Conservation (phyloP, 1,140 invertebrate species). For the Eriocheir sinensis region DNA sequence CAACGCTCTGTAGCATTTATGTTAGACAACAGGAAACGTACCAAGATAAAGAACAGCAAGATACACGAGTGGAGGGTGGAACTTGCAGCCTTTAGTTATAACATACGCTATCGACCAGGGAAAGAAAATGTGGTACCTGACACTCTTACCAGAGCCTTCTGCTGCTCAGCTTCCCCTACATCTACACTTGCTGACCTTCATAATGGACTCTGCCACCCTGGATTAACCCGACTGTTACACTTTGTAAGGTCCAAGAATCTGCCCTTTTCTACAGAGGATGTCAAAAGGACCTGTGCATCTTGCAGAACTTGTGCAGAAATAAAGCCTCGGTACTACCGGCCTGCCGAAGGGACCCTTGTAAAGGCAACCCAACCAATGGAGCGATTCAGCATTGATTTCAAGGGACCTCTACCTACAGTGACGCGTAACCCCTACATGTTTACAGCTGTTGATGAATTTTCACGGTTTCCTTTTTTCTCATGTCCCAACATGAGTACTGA, state of each 20-base stretch:
- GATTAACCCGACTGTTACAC: conserved; percentile 43
- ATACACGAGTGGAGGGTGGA: conserved; percentile 41
- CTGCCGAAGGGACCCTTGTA: conserved; percentile 46
- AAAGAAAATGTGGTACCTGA: too few relatives aligned
- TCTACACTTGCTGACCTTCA: too few relatives aligned
- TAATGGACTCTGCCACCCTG: too few relatives aligned
- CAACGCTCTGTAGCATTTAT: conserved; percentile 56
- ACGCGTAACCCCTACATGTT: conserved; percentile 34
- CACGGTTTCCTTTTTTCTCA: conserved; percentile 55
- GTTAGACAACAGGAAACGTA: conserved; percentile 48
- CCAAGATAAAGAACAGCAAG: conserved; percentile 59
- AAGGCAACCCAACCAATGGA: conserved; percentile 60
- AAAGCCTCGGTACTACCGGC: conserved; percentile 51
- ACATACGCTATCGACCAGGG: not conserved
- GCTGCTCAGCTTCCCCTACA: not conserved
- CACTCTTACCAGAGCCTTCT: not conserved
- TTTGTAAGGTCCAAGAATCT: conserved; percentile 55
- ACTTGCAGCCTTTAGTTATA: conserved; percentile 42
- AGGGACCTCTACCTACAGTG: conserved; percentile 55
- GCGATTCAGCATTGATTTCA: conserved; percentile 44
- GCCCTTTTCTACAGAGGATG: conserved; percentile 55
- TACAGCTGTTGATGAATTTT: conserved; percentile 67
- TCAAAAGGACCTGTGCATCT: conserved; percentile 44
- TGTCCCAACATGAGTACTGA: conserved; percentile 46
- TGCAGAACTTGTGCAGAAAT: conserved; percentile 56